Evolutionary conservation across 2,797 vertebrate genomes (phyloP).

Genomic region (Lagodon rhomboides): DNA sequence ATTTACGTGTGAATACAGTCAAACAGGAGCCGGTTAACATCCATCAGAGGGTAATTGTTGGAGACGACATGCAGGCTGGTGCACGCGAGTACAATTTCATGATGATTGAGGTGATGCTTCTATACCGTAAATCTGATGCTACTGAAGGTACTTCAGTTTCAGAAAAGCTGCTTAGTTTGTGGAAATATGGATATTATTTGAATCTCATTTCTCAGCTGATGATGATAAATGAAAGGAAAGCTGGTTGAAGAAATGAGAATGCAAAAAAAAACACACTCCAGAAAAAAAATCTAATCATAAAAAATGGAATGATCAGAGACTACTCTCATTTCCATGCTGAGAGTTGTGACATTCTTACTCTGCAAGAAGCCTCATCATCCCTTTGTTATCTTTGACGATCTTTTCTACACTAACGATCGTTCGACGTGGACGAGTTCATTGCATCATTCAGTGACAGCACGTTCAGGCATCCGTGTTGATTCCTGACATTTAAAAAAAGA

Average conservation of each 20-base stretch:
- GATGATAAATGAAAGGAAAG: not conserved
- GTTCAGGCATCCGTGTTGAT: not conserved
- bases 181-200: not conserved
- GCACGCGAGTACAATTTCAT: not conserved
- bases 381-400: not conserved
- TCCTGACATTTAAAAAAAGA: not conserved
- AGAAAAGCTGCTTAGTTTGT: not conserved
- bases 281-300: no score
- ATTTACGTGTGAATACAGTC: constrained; percentile 3
- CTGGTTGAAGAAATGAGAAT: not conserved
- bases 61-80: not conserved
- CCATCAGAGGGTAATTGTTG: not conserved
- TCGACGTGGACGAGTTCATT: not conserved
- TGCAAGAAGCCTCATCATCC: not conserved
- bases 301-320: not conserved
- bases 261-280: not conserved
- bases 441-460: not conserved
- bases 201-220: not conserved
- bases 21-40: not conserved
- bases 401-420: not conserved
- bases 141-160: not conserved
- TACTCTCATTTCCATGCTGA: not conserved
- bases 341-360: not conserved
- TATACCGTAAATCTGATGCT: not conserved
- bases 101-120: not conserved